Percentiles rank a stretch among this genome's conserved stretches.
These are phyloP conservation scores for Stenoptilia bipunctidactyla DNA, from an alignment of 2,888 invertebrate genomes.

Conservation along the genomic window DNA sequence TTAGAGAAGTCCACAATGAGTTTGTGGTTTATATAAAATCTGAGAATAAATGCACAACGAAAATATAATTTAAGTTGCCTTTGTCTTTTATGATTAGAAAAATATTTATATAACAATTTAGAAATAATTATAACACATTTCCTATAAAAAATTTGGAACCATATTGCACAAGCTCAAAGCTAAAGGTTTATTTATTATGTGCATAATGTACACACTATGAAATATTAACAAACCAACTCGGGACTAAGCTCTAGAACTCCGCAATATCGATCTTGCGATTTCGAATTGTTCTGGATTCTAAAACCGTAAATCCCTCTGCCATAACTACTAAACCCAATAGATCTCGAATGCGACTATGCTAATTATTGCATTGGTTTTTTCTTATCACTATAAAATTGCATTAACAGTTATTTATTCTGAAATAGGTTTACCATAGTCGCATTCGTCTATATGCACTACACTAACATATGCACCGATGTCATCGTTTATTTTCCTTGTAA, in stretches of 20 bases:
- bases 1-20: conserved; percentile 57
- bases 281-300: no score
- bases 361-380: no score
- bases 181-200: conserved; percentile 43
- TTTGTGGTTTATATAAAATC: conserved; percentile 53
- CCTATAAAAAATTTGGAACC: conserved; percentile 66
- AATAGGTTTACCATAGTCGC: neutral
- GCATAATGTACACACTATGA: conserved; percentile 27
- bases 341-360: no score
- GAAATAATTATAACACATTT: conserved; percentile 62
- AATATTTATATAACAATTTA: conserved; percentile 66
- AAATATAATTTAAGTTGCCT: conserved; percentile 66
- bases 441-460: neutral
- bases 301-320: no score
- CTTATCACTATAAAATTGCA: no score
- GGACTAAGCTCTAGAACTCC: no score
- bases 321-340: no score
- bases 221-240: conserved; percentile 62
- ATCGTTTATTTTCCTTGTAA: neutral
- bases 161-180: conserved; percentile 67
- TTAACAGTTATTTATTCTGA: no score
- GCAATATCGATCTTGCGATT: no score
- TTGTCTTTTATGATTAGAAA: conserved; percentile 66
- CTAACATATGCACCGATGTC: neutral
- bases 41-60: conserved; percentile 69